Percentiles rank a stretch among this genome's conserved stretches.
These are phyloP conservation scores for Perca fluviatilis DNA, from an alignment of 2,113 vertebrate genomes.

Conservation along the genomic window DNA sequence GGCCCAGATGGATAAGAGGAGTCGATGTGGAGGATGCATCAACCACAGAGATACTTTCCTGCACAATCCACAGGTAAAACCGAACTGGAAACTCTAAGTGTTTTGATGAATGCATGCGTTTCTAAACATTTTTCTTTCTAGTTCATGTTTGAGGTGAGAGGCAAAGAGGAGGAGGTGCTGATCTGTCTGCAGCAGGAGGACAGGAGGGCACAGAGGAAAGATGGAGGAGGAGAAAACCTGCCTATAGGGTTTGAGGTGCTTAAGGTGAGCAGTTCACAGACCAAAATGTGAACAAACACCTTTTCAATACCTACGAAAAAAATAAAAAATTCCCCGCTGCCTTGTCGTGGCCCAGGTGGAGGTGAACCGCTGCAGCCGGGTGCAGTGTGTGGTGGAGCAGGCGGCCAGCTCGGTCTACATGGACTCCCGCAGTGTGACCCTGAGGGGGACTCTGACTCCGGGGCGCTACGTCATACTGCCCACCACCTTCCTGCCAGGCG, in stretches of 20 bases:
- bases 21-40: constrained; percentile 87
- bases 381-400: constrained; percentile 82
- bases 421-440: constrained; percentile 86
- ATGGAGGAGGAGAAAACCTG: constrained; percentile 85
- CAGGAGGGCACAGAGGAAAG: constrained; percentile 79
- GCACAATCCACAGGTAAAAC: constrained; percentile 87
- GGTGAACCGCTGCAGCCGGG: constrained; percentile 84
- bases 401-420: constrained; percentile 87
- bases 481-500: constrained; percentile 86
- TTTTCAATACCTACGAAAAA: background rate
- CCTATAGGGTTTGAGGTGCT: constrained; percentile 88
- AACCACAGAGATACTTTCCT: constrained; percentile 87
- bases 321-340: background rate
- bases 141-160: constrained; percentile 85
- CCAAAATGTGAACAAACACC: rapidly evolving
- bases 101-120: background rate
- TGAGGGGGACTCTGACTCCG: constrained; percentile 72
- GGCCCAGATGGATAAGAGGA: constrained; percentile 76
- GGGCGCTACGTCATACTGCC: constrained; percentile 85
- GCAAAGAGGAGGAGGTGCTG: constrained; percentile 82
- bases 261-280: constrained; percentile 73
- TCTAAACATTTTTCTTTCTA: constrained; percentile 42
- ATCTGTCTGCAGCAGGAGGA: constrained; percentile 89
- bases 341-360: constrained; percentile 77
- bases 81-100: background rate